Conservation (phyloP, 2,797 vertebrate genomes). For the Neosilurus hyrtlii region DNA sequence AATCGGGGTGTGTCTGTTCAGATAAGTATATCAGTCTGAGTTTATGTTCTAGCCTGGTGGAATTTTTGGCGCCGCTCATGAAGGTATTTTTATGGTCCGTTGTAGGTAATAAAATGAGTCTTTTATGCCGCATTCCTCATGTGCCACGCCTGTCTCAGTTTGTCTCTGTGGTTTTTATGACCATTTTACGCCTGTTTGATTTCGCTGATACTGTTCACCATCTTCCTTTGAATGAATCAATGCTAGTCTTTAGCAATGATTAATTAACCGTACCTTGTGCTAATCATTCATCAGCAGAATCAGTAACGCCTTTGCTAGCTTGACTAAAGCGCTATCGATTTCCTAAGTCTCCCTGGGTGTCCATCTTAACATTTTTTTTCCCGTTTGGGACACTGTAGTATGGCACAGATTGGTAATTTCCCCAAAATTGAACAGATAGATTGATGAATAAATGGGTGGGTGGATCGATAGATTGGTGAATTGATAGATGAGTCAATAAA, state of each 20-base stretch:
- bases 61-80: background rate
- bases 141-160: background rate
- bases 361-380: background rate
- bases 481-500: no score
- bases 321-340: constrained; percentile 7
- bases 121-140: background rate
- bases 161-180: background rate
- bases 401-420: background rate
- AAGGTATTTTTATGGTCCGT: constrained; percentile 10
- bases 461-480: no score
- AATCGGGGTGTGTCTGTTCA: background rate
- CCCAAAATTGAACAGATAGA: background rate
- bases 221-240: constrained; percentile 12
- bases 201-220: background rate
- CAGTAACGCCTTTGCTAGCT: background rate
- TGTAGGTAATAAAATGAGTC: background rate
- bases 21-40: background rate
- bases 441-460: no score
- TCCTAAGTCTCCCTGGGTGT: background rate
- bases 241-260: background rate
- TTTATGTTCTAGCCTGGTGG: background rate
- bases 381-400: background rate
- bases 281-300: constrained; percentile 31
- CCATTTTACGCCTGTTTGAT: background rate
- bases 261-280: constrained; percentile 5